Conservation (phyloP, 2,113 vertebrate genomes). For the Pelusios castaneus region DNA sequence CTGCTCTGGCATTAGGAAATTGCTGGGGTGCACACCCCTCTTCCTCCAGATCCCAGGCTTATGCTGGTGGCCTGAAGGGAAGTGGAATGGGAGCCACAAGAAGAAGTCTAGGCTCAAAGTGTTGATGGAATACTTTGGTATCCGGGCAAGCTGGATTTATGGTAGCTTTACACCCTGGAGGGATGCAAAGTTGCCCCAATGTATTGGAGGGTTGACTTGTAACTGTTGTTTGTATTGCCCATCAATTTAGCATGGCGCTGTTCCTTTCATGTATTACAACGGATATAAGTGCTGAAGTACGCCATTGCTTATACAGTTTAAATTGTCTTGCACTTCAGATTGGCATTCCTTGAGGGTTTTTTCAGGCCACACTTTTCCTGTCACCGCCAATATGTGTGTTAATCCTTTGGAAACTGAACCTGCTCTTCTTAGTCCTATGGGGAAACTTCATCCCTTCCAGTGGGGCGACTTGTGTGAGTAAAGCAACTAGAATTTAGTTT, state of each 20-base stretch:
- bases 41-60: background rate
- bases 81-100: accelerated
- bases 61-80: accelerated
- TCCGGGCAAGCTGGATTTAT: background rate
- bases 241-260: background rate
- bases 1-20: background rate
- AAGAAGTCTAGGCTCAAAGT: background rate
- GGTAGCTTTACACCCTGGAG: background rate
- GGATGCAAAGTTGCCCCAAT: background rate
- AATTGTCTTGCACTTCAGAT: background rate
- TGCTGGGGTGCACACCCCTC: background rate
- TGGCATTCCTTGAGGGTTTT: background rate
- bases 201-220: background rate
- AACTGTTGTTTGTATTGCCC: background rate
- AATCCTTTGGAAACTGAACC: background rate
- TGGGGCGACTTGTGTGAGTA: background rate
- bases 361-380: background rate
- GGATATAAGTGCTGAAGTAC: background rate
- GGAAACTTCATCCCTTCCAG: background rate
- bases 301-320: background rate
- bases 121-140: background rate
- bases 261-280: background rate
- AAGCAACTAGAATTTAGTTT: background rate
- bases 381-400: background rate
- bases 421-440: background rate